Base-by-base conservation (phyloP, 2,888 invertebrate species). In the Trilocha varians region DNA sequence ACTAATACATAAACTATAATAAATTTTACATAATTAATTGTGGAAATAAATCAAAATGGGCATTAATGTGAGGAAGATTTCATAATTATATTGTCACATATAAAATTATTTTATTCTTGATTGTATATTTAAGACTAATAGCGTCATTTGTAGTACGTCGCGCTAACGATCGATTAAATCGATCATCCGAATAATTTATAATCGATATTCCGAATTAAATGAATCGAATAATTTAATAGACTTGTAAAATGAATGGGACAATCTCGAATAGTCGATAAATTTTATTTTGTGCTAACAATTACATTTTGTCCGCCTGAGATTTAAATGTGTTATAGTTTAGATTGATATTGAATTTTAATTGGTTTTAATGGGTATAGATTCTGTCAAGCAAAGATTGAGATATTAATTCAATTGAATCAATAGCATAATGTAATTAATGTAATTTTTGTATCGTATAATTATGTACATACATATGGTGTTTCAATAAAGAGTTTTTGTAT, bases 81-180 rank as follows among this genome's bases (percentile, higher is more conserved):
- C 9, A 15, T 35, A 35, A 18, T 18, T 18, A 35, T 38, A 32
- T 44, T 50, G 49, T 52, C 60, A 55, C 49, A 47, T 45, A 48
- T 34, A 50, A 47, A 54, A 55, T 57, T 45, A 60, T 43, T 40
- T 55, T 55, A 49, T 55, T 49, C 48, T 41, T 40, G 49, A 47
- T 55, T 39, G 47, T 47, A 52, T 51, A 48, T 47, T 36, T 45
- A 33, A 45, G 57, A 45, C 52, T 52, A 57, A 52, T 46, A 41
- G 47, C 44, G 37, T 32, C 50, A 53, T 48, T 49, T 25, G 25
- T 25, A 25, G n/a, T 4, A 11, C 11, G 25, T 25, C 25, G 25
- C 25, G 46, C 53, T 48, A 56, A 13, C 47, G 44, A 53, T 59
- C 50, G 25, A 25, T 25, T 3, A 25, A 25, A 3, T 6, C 25